Base-by-base conservation (phyloP, 2,888 invertebrate genomes). In the Trachelus iudaicus region DNA sequence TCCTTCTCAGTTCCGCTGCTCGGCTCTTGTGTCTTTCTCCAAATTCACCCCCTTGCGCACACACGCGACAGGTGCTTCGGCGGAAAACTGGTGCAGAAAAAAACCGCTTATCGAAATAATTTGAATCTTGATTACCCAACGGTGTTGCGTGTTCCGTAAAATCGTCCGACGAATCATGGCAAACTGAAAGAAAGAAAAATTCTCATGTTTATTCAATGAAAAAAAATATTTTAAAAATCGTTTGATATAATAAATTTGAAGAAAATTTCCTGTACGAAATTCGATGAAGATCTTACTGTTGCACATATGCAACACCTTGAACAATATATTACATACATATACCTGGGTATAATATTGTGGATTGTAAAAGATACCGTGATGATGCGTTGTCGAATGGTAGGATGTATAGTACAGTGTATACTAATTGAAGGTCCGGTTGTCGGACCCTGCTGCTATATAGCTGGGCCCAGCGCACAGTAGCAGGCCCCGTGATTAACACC, bases 391-490 rank as follows among this genome's bases (percentile, higher is more conserved):
- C 23, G 56, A 56, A 56, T 56, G 56, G 56, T 56, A 56, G 56
- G 56, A 56, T 56, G 56, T 56, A 56, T 56, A 56, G 23, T 56
- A 23, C 56, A 56, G 56, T 87, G 88, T 87, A 88, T 89, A 90
- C 90, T 91, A 91, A 91, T 91, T 91, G 91, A 91, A 89, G 89
- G 88, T 88, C 86, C 88, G 86, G 86, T 87, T 84, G 85, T 81
- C 56, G 56, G 56, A 56, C 56, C 56, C 56, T 56, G 56, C 56
- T 56, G 56, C 56, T 56, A 56, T 56, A 56, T 56, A 9, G 84
- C 71, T 71, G 71, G 86, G 85, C 85, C 87, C 69, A 9, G 75
- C 30, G 87, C 85, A 89, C 90, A 88, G 89, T 90, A 90, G 90
- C 89, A 81, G 87, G 85, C 81, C 83, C 79, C 81, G 82, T 84